phyloP scores from a whole-genome alignment of 1,140 invertebrate species.

The Eciton burchellii region DNA sequence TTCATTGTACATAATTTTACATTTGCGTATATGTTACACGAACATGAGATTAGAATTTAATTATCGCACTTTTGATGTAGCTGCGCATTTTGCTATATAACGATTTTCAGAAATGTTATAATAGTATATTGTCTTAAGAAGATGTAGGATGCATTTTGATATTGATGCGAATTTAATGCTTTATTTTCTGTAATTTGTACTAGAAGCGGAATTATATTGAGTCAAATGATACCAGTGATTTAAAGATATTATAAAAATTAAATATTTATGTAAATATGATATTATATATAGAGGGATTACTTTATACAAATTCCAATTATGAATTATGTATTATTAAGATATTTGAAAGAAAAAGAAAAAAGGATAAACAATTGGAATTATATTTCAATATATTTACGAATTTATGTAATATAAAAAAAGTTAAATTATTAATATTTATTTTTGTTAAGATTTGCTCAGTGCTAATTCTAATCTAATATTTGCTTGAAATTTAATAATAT shows the following conservation, averaged over 20 bases:
- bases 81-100: slow-evolving; percentile 65
- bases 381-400: background rate
- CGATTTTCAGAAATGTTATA: slow-evolving; percentile 65
- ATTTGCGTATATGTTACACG: slow-evolving; percentile 64
- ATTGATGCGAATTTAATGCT: slow-evolving; percentile 9
- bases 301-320: slow-evolving; percentile 10
- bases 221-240: background rate
- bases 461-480: slow-evolving; percentile 6
- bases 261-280: background rate
- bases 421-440: slow-evolving; percentile 19
- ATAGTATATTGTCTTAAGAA: slow-evolving; percentile 64
- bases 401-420: no score
- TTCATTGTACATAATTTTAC: slow-evolving; percentile 77
- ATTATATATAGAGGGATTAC: background rate
- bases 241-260: background rate
- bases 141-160: slow-evolving; percentile 59
- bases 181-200: slow-evolving; percentile 9
- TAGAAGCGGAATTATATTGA: slow-evolving; percentile 1
- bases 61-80: slow-evolving; percentile 58
- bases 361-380: background rate
- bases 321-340: background rate
- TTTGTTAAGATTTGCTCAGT: background rate
- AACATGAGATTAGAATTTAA: slow-evolving; percentile 57
- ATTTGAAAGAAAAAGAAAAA: slow-evolving; percentile 12
- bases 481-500: background rate